phyloP scores from a whole-genome alignment of 2,113 vertebrate species.

The Chamaea fasciata region DNA sequence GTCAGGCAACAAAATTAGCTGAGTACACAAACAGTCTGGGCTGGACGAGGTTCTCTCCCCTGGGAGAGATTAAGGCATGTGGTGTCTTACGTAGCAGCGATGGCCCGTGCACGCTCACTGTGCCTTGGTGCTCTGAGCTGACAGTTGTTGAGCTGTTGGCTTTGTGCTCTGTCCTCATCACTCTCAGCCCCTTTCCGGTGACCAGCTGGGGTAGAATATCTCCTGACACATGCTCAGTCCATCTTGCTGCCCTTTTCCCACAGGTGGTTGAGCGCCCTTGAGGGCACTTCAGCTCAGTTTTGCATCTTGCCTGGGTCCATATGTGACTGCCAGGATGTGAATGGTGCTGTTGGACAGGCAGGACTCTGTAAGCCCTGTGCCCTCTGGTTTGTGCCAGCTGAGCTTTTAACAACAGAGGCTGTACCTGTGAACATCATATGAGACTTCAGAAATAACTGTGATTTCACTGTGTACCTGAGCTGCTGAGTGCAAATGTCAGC shows the following conservation, averaged over 20 bases:
- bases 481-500: background rate
- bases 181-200: slow-evolving; percentile 21
- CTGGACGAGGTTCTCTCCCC: slow-evolving; percentile 2
- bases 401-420: background rate
- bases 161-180: background rate
- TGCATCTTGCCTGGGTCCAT: background rate
- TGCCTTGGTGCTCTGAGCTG: slow-evolving; percentile 12
- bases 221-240: background rate
- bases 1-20: slow-evolving; percentile 58
- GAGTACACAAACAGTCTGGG: slow-evolving; percentile 59
- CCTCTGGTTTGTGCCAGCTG: background rate
- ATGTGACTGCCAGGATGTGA: background rate
- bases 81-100: background rate
- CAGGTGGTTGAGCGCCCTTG: background rate
- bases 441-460: background rate
- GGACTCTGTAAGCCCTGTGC: background rate
- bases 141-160: slow-evolving; percentile 37
- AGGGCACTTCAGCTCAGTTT: background rate
- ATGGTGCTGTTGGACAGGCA: background rate
- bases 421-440: background rate
- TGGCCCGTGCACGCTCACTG: background rate
- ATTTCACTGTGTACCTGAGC: background rate
- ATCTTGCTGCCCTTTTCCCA: background rate
- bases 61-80: slow-evolving; percentile 16
- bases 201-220: background rate